These are phyloP conservation scores for Eulemur macaco DNA, from an alignment of 2,113 vertebrate species.

Conservation along the genomic window DNA sequence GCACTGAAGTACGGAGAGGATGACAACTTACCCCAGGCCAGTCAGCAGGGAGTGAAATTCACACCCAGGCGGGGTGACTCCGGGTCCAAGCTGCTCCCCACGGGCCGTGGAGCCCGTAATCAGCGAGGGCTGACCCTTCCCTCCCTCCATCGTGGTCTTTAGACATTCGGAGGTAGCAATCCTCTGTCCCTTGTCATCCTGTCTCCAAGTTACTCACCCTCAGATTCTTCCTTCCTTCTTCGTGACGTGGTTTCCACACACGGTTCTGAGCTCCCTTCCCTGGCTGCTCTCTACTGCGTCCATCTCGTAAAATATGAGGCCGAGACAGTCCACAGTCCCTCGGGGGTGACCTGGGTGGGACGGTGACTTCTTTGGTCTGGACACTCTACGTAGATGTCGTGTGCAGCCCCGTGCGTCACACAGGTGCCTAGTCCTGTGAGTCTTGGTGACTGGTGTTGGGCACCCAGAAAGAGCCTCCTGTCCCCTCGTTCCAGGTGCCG, in stretches of 20 bases:
- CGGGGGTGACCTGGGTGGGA: no score
- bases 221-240: neutral
- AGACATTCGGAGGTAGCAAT: neutral
- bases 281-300: neutral
- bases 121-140: no score
- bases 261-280: neutral
- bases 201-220: neutral
- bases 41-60: no score
- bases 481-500: neutral
- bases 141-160: rapidly evolving
- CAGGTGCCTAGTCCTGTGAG: rapidly evolving
- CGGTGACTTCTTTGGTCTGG: neutral
- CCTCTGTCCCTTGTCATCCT: neutral
- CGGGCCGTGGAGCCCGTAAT: rapidly evolving
- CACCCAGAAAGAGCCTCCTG: neutral
- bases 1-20: neutral
- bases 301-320: neutral
- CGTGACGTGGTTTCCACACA: neutral
- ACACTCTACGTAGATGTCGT: rapidly evolving
- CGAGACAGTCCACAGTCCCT: no score
- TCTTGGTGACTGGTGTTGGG: rapidly evolving
- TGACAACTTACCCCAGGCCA: neutral
- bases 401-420: rapidly evolving
- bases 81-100: no score
- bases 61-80: neutral